Base-by-base conservation (phyloP, 1,140 invertebrate genomes). In the Aphelinus certus region DNA sequence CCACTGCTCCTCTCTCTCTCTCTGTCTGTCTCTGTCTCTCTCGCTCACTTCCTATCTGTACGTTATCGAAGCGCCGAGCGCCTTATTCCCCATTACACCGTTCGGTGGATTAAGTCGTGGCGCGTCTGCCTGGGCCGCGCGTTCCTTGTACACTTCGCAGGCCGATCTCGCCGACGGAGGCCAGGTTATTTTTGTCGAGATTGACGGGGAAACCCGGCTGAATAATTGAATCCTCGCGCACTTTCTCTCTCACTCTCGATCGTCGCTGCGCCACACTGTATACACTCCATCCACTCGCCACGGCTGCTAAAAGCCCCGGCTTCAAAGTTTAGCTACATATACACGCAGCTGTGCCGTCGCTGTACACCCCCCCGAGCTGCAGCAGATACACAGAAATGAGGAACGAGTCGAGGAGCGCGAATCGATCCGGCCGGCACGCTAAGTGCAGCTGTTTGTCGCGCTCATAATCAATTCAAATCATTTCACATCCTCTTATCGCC, bases 141-240 rank as follows among this genome's bases (percentile, higher is more conserved):
- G 45, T 72, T 64, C 51, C 45, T 65, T 53, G 51, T 53, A 53
- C 9, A 53, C 51, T 9, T 53, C 26, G 26, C 26, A 26, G 26
- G 26, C 26, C 26, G 26, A 26, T 26, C 26, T 26, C 56, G 5
- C 47, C 42, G 43, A 60, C 55, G 51, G 2, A 1, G 5, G 62
- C 46, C 55, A 60, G 60, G 53, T 75, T 74, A 68, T 75, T 75
- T 75, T 60, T 61, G 55, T 46, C 47, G 62, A 57, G 69, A 71
- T 76, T 76, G 75, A 76, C 71, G 75, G 69, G 60, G 42, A 76
- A 76, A 71, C 62, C 57, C 75, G 75, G 64, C 69, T 72, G 75
- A 76, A 76, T 76, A 71, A 76, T 76, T 76, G 69, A 76, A 76
- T 72, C 66, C 69, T 66, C 68, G 64, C 53, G 62, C 2, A n/a